phyloP scores from a whole-genome alignment of 2,797 vertebrate species.

The Fringilla coelebs region DNA sequence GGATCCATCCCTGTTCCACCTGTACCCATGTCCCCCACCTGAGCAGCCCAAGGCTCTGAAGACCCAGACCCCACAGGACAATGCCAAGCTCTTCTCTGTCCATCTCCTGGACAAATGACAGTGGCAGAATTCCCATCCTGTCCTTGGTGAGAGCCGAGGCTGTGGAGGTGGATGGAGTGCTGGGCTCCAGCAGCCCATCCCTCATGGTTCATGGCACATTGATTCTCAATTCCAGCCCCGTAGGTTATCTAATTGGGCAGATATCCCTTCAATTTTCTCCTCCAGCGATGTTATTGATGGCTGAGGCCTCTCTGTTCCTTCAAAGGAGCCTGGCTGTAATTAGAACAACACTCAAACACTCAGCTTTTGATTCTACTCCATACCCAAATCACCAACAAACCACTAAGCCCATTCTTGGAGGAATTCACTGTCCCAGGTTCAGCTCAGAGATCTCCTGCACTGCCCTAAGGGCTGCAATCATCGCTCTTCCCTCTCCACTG shows the following conservation, averaged over 20 bases:
- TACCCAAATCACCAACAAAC: slow-evolving; percentile 17
- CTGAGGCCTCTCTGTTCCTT: slow-evolving; percentile 25
- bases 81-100: rapidly evolving
- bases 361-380: background rate
- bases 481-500: background rate
- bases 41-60: background rate
- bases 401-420: background rate
- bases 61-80: background rate
- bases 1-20: rapidly evolving
- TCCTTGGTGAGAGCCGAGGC: background rate
- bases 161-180: background rate
- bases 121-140: background rate
- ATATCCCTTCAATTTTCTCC: slow-evolving; percentile 58
- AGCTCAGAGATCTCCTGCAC: background rate
- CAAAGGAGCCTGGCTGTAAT: slow-evolving; percentile 32
- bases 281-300: slow-evolving; percentile 45
- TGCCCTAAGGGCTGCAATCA: background rate
- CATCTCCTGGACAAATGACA: background rate
- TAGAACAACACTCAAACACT: background rate
- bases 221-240: slow-evolving; percentile 57
- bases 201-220: slow-evolving; percentile 43
- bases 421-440: background rate
- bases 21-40: background rate
- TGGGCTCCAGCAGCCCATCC: background rate
- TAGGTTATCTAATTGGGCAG: slow-evolving; percentile 62